phyloP scores from a whole-genome alignment of 30 jellyfish, hydroid and myxozoan species.

The Turritopsis rubra region DNA sequence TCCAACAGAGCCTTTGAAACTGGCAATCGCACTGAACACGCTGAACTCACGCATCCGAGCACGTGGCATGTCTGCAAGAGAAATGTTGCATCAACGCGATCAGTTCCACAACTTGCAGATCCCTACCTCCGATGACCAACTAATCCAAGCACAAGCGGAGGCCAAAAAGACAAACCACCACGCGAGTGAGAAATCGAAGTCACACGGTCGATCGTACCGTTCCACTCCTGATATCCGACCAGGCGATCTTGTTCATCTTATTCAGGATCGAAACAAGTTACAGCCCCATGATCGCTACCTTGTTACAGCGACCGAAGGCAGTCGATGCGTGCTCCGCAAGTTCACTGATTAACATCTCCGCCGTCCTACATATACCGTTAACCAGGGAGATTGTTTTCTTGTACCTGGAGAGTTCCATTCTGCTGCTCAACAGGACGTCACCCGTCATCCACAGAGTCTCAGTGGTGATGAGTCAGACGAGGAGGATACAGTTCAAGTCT shows the following conservation, averaged over 20 bases:
- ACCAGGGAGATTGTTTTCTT: too few relatives aligned
- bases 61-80: slow-evolving; percentile 30
- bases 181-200: neutral
- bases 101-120: slow-evolving; percentile 29
- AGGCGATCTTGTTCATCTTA: neutral
- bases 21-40: slow-evolving; percentile 24
- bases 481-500: too few relatives aligned
- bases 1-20: slow-evolving; percentile 9
- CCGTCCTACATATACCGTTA: neutral
- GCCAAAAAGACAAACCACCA: neutral
- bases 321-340: neutral
- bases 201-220: neutral
- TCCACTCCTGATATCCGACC: neutral
- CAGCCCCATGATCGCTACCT: neutral
- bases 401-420: too few relatives aligned
- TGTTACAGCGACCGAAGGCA: neutral
- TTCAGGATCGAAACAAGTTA: neutral
- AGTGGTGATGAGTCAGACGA: too few relatives aligned
- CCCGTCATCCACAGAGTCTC: too few relatives aligned
- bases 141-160: neutral
- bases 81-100: slow-evolving; percentile 33
- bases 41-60: slow-evolving; percentile 35
- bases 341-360: neutral
- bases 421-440: too few relatives aligned
- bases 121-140: slow-evolving; percentile 8